These are phyloP conservation scores for Diarsia mendica DNA, from an alignment of 2,888 invertebrate species.

Conservation along the genomic window DNA sequence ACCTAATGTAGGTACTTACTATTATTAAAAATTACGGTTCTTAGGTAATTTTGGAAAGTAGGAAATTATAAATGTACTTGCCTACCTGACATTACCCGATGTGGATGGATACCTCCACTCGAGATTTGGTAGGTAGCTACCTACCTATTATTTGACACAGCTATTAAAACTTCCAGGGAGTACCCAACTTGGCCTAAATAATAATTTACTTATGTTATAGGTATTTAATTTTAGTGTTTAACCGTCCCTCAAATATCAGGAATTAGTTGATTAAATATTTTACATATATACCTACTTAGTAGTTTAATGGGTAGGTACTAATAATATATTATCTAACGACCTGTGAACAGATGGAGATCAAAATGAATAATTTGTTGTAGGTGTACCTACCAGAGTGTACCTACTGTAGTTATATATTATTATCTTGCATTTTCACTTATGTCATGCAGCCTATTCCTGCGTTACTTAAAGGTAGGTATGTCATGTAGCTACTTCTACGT, in stretches of 20 bases:
- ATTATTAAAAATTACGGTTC: not conserved
- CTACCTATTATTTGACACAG: constrained; percentile 9
- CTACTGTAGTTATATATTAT: not conserved
- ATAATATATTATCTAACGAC: not conserved
- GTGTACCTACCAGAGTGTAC: not conserved
- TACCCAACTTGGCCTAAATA: constrained; percentile 53
- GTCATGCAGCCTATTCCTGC: not conserved
- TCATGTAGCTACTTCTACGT: too few species aligned
- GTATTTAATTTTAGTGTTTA: constrained; percentile 12
- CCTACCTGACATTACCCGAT: not conserved
- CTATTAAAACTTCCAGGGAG: constrained; percentile 19
- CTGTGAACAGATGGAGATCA: not conserved
- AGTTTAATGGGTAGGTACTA: not conserved
- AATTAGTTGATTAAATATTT: constrained; percentile 5
- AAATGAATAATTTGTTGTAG: constrained; percentile 7
- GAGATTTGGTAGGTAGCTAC: too few species aligned
- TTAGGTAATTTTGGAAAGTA: constrained; percentile 7
- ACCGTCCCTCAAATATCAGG: constrained; percentile 43
- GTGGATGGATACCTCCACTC: too few species aligned
- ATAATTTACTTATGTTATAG: constrained; percentile 2
- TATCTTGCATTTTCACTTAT: not conserved
- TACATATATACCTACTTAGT: not conserved
- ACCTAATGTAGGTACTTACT: not conserved
- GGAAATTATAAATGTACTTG: not conserved
- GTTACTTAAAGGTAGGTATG: too few species aligned